A percentile compares a stretch with the other conserved stretches of the same genome.
phyloP scores from a whole-genome alignment of 2,797 vertebrate species.

The Sebastes matsubarae region DNA sequence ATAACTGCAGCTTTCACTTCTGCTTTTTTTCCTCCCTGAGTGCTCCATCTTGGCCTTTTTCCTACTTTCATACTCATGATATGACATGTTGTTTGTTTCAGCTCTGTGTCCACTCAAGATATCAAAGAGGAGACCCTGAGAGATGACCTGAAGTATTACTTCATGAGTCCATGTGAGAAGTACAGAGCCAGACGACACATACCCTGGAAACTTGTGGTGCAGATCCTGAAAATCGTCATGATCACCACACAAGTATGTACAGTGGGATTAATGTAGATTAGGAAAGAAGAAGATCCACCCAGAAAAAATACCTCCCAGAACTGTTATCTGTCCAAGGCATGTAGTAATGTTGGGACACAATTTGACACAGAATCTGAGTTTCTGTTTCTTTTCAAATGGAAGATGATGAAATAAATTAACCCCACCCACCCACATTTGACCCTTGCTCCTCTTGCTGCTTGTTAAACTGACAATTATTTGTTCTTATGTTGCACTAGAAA shows the following conservation, averaged over 20 bases:
- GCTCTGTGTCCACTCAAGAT: conserved; percentile 67
- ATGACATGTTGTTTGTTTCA: conserved; percentile 33
- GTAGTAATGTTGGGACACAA: neutral
- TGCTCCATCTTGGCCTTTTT: too few species aligned
- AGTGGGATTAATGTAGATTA: neutral
- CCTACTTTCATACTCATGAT: neutral
- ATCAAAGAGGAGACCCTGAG: conserved; percentile 82
- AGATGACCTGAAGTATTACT: conserved; percentile 95
- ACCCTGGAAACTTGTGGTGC: conserved; percentile 96
- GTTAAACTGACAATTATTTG: neutral
- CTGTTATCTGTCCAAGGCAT: neutral
- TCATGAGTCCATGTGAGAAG: conserved; percentile 99
- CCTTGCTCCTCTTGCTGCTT: neutral
- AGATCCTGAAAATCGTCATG: conserved; percentile 96
- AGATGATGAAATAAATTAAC: neutral
- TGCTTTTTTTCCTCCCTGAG: conserved; percentile 20
- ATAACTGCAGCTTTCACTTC: conserved; percentile 53
- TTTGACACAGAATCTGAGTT: neutral
- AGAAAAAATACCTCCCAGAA: neutral
- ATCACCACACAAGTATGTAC: conserved; percentile 92
- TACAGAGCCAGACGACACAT: conserved; percentile 89
- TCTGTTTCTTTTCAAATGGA: neutral
- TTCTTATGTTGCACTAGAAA: neutral
- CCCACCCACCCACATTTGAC: neutral
- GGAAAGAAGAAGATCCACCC: neutral